Evolutionary conservation across 2,888 invertebrate species (phyloP).

Genomic region (Noctua comes): DNA sequence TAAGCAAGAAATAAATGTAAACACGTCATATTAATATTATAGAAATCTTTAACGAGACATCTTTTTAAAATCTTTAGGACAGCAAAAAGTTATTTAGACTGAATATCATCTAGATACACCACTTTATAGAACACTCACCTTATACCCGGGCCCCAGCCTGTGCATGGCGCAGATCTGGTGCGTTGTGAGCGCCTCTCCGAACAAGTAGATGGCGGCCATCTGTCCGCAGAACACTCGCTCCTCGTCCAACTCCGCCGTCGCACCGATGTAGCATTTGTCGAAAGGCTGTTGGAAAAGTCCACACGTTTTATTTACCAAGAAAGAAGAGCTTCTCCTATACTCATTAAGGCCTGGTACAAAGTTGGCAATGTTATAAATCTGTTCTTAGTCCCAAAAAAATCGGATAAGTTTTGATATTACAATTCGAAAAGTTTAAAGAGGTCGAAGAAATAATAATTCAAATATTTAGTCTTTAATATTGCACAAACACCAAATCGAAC

Average conservation of each 20-base stretch:
- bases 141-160: slow-evolving; percentile 99
- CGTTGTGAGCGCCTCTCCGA: slow-evolving; percentile 98
- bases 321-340: not conserved
- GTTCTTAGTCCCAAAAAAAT: not conserved
- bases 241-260: slow-evolving; percentile 98
- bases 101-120: slow-evolving; percentile 1
- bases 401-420: not conserved
- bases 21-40: slow-evolving; percentile 49
- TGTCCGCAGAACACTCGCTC: slow-evolving; percentile 99
- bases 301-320: not conserved
- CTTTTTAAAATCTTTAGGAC: not conserved
- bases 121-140: slow-evolving; percentile 91
- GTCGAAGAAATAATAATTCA: not conserved
- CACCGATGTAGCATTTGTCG: slow-evolving; percentile 99
- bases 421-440: not conserved
- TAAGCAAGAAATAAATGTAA: slow-evolving; percentile 81
- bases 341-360: not conserved
- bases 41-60: not conserved
- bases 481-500: slow-evolving; percentile 19
- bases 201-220: slow-evolving; percentile 99
- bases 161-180: slow-evolving; percentile 99
- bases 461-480: slow-evolving; percentile 27
- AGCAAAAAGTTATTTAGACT: not conserved
- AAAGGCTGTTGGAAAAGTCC: slow-evolving; percentile 93
- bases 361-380: not conserved